These are phyloP conservation scores for Caranx melampygus DNA, from an alignment of 2,113 vertebrate species.

Conservation along the genomic window DNA sequence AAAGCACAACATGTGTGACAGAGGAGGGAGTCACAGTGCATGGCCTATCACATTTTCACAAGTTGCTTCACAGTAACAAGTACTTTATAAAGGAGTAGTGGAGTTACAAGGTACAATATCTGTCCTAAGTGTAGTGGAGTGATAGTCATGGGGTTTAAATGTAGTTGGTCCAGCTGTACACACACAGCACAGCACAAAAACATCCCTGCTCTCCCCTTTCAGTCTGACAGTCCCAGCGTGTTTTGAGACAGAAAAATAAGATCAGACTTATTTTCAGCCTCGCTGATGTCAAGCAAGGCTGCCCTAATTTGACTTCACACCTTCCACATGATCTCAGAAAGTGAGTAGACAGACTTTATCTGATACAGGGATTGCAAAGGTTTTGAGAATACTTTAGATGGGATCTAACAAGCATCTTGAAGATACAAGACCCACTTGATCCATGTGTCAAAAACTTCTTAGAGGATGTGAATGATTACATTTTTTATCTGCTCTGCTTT, in stretches of 20 bases:
- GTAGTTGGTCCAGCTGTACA: too few relatives aligned
- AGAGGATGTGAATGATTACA: background rate
- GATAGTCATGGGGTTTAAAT: too few relatives aligned
- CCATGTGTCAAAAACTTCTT: constrained; percentile 17
- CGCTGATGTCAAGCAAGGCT: constrained; percentile 37
- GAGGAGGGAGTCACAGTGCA: too few relatives aligned
- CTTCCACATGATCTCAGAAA: constrained; percentile 34
- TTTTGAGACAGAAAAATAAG: constrained; percentile 29
- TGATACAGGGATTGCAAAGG: background rate
- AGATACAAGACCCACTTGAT: constrained; percentile 22
- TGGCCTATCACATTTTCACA: too few relatives aligned
- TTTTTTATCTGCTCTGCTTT: background rate
- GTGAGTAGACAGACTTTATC: constrained; percentile 13
- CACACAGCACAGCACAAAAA: constrained; percentile 8
- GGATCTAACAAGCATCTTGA: constrained; percentile 21
- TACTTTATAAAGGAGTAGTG: too few relatives aligned
- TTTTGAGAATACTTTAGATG: constrained; percentile 10
- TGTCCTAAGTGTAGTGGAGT: too few relatives aligned
- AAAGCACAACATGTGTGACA: too few relatives aligned
- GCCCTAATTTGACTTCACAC: constrained; percentile 39
- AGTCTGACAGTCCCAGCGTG: constrained; percentile 19
- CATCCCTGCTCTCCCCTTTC: constrained; percentile 17
- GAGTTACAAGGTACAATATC: too few relatives aligned
- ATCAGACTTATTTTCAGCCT: constrained; percentile 53
- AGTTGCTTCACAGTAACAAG: too few relatives aligned